Base-by-base conservation (phyloP, 1,140 invertebrate genomes). In the Phymastichus coffea region DNA sequence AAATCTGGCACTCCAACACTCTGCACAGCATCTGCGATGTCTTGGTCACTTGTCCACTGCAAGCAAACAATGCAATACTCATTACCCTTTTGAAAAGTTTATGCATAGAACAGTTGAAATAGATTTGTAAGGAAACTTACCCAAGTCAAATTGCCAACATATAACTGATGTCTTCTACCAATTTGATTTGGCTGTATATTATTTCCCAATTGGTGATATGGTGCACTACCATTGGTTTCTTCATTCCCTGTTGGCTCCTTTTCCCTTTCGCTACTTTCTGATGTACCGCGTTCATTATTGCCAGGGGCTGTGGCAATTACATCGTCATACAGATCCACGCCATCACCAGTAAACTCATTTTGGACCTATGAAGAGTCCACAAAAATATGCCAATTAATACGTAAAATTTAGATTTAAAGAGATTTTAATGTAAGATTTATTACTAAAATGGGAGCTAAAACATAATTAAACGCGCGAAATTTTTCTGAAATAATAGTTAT, bases 21-120 rank as follows among this genome's bases (percentile, higher is more conserved):
- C 46, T 86, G 84, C 55, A 98, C 85, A 2, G 92, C 88, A 81
- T 97, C 92, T 26, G 89, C 88, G 44, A 99, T 90, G 76, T 98
- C 95, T 81, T 95, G 89, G 81, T 99, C 96, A 54, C 95, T 98
- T 37, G 96, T 98, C 96, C 96, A 99, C 94, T 96, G 78, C 51
- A 80, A 81, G 66, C 48, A 38, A 79, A 78, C 75, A 71, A 67
- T 68, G 35, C 64, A 66, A 51, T n/a, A n/a, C n/a, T n/a, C n/a
- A n/a, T n/a, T n/a, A n/a, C n/a, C 23, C 49, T 17, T 33, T 33
- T 33, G 14, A 33, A 33, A 33, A 47, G 52, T 44, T 30, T 46
- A 28, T n/a, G n/a, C n/a, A n/a, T n/a, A n/a, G n/a, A n/a, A 22
- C 41, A 57, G 43, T 47, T 41, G 54, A 52, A 41, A 19, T 19